Conservation (phyloP, 1,140 invertebrate species). For the Centruroides vittatus region DNA sequence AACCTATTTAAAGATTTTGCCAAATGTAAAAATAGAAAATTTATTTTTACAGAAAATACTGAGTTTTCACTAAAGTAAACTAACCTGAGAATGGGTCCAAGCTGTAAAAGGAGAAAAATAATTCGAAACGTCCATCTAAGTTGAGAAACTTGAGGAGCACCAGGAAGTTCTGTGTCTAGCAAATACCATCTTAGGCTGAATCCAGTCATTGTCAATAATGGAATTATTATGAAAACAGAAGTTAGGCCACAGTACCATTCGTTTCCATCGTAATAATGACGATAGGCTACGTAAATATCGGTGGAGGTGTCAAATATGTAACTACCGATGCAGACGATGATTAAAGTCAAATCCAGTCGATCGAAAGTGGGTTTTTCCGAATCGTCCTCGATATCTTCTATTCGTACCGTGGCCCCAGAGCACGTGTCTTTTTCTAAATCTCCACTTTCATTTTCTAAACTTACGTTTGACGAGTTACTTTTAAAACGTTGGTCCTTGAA, state of each 20-base stretch:
- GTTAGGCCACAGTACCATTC: conserved; percentile 24
- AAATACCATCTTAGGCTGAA: conserved; percentile 25
- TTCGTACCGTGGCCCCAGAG: no score
- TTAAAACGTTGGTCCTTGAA: no score
- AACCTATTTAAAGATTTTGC: background rate
- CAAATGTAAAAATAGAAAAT: background rate
- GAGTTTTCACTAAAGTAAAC: no score
- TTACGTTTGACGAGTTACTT: no score
- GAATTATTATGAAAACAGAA: conserved; percentile 22
- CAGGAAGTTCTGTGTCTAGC: conserved; percentile 13
- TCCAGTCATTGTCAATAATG: conserved; percentile 24
- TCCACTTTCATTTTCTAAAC: no score
- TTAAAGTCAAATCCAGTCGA: conserved; percentile 15
- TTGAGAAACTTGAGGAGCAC: conserved; percentile 9
- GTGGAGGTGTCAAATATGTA: conserved; percentile 20
- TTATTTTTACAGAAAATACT: no score
- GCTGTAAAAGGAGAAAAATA: conserved; percentile 18
- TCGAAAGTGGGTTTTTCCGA: conserved; percentile 17
- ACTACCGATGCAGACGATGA: conserved; percentile 18
- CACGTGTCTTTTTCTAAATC: no score
- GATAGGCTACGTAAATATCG: conserved; percentile 18
- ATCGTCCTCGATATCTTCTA: background rate
- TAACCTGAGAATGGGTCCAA: conserved; percentile 18
- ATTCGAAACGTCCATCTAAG: conserved; percentile 16
- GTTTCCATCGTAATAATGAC: conserved; percentile 18